Conservation (phyloP, 2,113 vertebrate species). For the Lutjanus erythropterus region DNA sequence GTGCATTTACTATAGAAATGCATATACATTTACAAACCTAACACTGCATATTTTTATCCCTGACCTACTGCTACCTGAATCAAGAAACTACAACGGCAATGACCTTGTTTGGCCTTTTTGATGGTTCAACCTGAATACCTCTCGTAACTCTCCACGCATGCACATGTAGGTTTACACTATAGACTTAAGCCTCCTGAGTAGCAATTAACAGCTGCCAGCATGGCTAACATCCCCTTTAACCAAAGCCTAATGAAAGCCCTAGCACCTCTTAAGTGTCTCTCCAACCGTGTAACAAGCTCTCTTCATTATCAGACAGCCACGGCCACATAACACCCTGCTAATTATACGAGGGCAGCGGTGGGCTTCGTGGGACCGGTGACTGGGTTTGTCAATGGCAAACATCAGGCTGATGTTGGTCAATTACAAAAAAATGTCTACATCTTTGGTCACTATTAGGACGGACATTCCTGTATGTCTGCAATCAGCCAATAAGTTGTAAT, state of each 20-base stretch:
- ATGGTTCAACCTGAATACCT: constrained; percentile 43
- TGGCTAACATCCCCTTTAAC: constrained; percentile 70
- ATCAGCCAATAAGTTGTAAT: background rate
- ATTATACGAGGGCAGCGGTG: constrained; percentile 51
- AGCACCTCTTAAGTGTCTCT: constrained; percentile 74
- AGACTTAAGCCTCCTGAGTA: constrained; percentile 64
- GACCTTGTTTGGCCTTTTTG: constrained; percentile 38
- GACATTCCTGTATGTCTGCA: background rate
- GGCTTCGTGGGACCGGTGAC: constrained; percentile 11
- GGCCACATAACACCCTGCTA: constrained; percentile 60
- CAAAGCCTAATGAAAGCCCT: constrained; percentile 67
- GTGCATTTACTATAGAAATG: background rate
- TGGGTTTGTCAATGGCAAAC: constrained; percentile 35
- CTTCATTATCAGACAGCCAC: constrained; percentile 64
- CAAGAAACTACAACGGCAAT: constrained; percentile 12
- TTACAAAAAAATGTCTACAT: constrained; percentile 17
- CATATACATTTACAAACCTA: constrained; percentile 1
- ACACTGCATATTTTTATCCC: background rate
- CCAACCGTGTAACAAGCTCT: constrained; percentile 70
- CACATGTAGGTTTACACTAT: constrained; percentile 39
- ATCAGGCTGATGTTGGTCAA: constrained; percentile 19
- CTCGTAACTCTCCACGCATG: background rate
- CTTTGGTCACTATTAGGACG: background rate
- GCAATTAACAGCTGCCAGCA: constrained; percentile 78
- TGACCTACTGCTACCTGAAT: constrained; percentile 14